Base-by-base conservation (phyloP, 2,888 invertebrate species). In the Pterostichus madidus region DNA sequence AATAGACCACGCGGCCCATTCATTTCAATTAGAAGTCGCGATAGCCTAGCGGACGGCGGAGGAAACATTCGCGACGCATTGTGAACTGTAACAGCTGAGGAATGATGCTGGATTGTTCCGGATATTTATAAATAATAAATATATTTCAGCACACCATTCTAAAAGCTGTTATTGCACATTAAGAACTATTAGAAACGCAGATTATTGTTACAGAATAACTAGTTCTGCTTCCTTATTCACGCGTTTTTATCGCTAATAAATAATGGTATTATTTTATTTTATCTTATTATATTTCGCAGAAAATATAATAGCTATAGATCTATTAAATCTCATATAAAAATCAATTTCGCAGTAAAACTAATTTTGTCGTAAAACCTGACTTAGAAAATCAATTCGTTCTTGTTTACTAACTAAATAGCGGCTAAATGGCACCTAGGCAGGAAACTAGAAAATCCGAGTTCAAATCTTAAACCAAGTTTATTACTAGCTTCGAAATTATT, bases 21-120 rank as follows among this genome's bases (percentile, higher is more conserved):
- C 80, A 71, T 80, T 80, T 80, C 80, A 80, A 80, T 80, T 80
- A 80, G 68, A 46, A 71, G 71, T 52, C 71, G 53, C 78, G 61
- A 78, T 15, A 39, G 59, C 17, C 24, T 24, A 24, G 24, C 35
- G 24, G 59, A 17, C 64, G 31, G 35, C 35, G 13, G 39, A 39
- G 15, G 68, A 15, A 17, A 44, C 11, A 71, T 71, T 71, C 68
- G 44, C 44, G 11, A 71, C 68, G 68, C 68, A 49, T 52, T 31
- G 35, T 13, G 32, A 75, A 75, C 31, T 52, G 75, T 13, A 46
- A 71, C 71, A 17, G 71, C 71, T 71, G 71, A 64, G 13, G 64
- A 64, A 64, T 64, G 64, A 64, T 64, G 64, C 32, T 32, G 31
- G 32, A 31, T 64, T 64, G 64, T 71, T 71, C 68, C 39, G 64